Base-by-base conservation (phyloP, 2,797 vertebrate species). In the Eupleurogrammus muticus region DNA sequence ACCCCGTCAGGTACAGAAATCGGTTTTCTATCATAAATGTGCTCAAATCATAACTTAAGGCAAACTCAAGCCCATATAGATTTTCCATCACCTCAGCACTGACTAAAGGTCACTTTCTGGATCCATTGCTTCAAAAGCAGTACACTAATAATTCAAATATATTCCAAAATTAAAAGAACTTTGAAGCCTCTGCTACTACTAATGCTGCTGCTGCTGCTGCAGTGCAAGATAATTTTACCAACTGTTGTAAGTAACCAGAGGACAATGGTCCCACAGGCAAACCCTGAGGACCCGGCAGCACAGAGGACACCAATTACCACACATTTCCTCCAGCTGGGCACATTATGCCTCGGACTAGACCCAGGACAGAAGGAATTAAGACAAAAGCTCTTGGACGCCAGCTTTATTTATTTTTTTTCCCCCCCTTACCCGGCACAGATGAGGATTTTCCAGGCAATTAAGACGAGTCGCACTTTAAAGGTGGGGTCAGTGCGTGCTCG, bases 401-500 rank as follows among this genome's bases (percentile, higher is more conserved):
- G n/a, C n/a, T n/a, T n/a, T n/a, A n/a, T n/a, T n/a, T n/a, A n/a
- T n/a, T n/a, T n/a, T n/a, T n/a, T n/a, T n/a, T n/a, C n/a, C n/a
- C n/a, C n/a, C 61, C 78, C 69, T 83, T 80, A 82, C 75, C 64
- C 75, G 48, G 85, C 79, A 78, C 90, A 90, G 90, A 90, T 88
- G 90, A 89, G 84, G 40, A 88, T 90, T 92, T 92, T 90, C 88
- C 86, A 89, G 87, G 82, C 89, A 91, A 92, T 92, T 92, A 92
- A 87, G 87, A 87, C 17, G 77, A 75, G 85, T 77, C 68, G 74
- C 49, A 35, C 84, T 81, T 74, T 77, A 42, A 77, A 66, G 80
- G 83, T 69, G 78, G 85, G 91, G 86, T 92, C 89, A 90, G 66
- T 44, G 90, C 65, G 40, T 62, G 80, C 82, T 86, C 85, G 81